These are phyloP conservation scores for Bombus sylvicola DNA, from an alignment of 1,140 invertebrate genomes.

Conservation along the genomic window DNA sequence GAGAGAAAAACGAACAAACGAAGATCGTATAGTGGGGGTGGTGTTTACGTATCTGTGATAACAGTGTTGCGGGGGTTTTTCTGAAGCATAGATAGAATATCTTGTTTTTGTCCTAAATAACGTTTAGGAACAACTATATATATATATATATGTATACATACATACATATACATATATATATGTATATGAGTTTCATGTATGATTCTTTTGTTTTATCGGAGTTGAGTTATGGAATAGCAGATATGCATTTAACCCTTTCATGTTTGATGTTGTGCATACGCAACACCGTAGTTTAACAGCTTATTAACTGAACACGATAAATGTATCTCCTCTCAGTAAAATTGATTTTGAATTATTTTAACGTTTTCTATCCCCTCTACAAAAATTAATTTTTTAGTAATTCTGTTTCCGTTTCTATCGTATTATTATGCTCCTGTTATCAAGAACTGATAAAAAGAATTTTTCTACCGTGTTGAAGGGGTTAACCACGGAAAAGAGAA, in stretches of 20 bases:
- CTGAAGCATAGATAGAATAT: slow-evolving; percentile 26
- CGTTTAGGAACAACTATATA: background rate
- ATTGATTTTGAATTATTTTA: background rate
- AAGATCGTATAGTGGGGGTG: background rate
- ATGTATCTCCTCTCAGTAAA: background rate
- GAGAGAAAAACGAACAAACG: background rate
- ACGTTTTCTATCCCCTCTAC: too few species aligned
- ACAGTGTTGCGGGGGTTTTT: background rate
- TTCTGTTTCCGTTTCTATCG: too few species aligned
- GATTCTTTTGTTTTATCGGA: background rate
- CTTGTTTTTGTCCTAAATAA: slow-evolving; percentile 36
- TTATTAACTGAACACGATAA: background rate
- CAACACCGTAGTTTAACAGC: background rate
- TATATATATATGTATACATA: too few species aligned
- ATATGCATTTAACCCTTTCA: background rate
- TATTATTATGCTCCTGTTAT: too few species aligned
- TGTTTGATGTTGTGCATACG: background rate
- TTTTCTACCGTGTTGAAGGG: too few species aligned
- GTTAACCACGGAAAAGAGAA: too few species aligned
- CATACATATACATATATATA: fast-evolving
- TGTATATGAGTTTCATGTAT: background rate
- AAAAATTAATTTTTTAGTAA: too few species aligned
- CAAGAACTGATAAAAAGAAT: background rate
- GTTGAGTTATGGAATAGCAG: slow-evolving; percentile 3
- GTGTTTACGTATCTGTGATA: slow-evolving; percentile 19